Conservation (phyloP, 2,797 vertebrate species). For the Loriculus beryllinus region DNA sequence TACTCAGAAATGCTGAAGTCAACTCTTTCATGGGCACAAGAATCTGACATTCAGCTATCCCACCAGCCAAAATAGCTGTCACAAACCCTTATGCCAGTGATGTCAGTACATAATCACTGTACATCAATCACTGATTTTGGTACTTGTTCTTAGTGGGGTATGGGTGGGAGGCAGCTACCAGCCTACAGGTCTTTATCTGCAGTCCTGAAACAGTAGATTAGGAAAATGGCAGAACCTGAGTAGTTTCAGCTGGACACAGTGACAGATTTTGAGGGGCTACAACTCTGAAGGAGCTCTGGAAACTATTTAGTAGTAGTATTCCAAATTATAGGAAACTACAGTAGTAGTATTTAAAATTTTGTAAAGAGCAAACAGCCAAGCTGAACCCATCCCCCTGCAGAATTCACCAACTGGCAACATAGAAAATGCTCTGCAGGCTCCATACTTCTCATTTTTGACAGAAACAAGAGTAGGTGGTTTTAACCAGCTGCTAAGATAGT, state of each 20-base stretch:
- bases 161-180: rapidly evolving
- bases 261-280: not conserved
- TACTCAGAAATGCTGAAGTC: not conserved
- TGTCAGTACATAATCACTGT: not conserved
- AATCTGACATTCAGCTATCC: not conserved
- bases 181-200: not conserved
- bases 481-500: not conserved
- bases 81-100: not conserved
- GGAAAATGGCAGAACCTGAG: not conserved
- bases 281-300: not conserved
- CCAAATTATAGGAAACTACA: not conserved
- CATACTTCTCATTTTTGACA: not conserved
- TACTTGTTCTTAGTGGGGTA: not conserved
- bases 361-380: not conserved
- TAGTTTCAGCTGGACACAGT: not conserved
- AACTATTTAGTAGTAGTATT: not conserved
- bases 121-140: rapidly evolving
- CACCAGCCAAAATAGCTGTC: not conserved
- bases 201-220: not conserved
- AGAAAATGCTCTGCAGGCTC: not conserved
- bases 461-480: not conserved
- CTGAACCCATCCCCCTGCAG: not conserved
- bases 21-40: not conserved
- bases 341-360: not conserved
- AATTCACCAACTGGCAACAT: not conserved